Conservation (phyloP, 2,888 invertebrate genomes). For the Chrysotoxum bicinctum region DNA sequence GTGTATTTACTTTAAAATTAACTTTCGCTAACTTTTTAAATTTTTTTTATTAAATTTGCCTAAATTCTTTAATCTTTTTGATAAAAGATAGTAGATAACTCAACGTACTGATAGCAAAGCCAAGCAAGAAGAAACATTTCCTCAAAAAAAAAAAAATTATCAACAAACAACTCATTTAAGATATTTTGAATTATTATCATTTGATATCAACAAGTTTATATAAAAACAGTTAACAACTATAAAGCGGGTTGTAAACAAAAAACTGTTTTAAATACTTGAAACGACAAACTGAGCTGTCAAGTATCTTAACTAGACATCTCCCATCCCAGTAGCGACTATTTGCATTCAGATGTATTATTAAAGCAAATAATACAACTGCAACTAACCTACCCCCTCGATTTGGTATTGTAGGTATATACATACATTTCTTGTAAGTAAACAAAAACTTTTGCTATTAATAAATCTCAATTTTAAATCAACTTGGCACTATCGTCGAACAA, state of each 20-base stretch:
- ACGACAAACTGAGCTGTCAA: not conserved
- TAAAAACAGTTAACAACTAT: not conserved
- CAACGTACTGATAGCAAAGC: not conserved
- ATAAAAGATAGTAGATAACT: not conserved
- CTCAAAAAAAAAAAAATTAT: too few relatives aligned
- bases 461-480: constrained; percentile 18
- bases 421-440: constrained; percentile 7
- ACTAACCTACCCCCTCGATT: not conserved
- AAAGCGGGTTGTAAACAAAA: not conserved
- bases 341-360: not conserved
- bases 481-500: constrained; percentile 4
- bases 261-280: not conserved
- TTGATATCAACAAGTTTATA: not conserved
- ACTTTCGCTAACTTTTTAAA: too few relatives aligned
- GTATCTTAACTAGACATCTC: not conserved
- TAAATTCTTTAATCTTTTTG: not conserved
- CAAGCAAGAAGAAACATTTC: too few relatives aligned
- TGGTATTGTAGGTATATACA: not conserved
- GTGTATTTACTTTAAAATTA: too few relatives aligned
- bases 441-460: constrained; percentile 32
- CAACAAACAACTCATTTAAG: not conserved
- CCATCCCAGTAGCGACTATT: not conserved
- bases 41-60: too few relatives aligned
- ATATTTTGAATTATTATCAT: not conserved
- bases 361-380: constrained; percentile 6